Evolutionary conservation across 2,797 vertebrate species (phyloP), one percentile per base, ranked within the genome.

Genomic region (Pseudochromis fuscus): DNA sequence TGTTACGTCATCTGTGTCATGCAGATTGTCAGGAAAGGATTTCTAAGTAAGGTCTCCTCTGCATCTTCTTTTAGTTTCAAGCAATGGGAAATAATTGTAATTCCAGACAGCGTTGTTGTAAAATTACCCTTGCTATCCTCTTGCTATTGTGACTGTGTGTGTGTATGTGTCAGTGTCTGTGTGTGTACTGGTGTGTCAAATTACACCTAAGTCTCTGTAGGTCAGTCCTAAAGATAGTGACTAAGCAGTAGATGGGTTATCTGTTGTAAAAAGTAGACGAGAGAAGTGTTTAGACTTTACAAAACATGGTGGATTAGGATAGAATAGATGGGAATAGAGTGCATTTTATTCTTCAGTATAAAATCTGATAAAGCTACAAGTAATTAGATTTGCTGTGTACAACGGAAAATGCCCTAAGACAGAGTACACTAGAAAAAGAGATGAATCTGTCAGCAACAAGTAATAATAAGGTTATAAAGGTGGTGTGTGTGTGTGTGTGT

Each of bases 191-290:
- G 55, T 72, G 86, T 81, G 72, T 90, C 89, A 58, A 62, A 78
- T 90, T 91, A 89, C 89, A 82, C 65, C 9, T 27, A 28, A 30
- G 16, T 83, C 72, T 82, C 80, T 83, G 77, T 61, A 35, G 74
- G 72, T 69, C 75, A 63, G 69, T 79, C 79, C 87, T 90, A 89
- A 91, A 91, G 82, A 91, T 89, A 91, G 86, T 76, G 75, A 51
- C 60, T 68, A 56, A 35, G 53, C 81, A 62, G 49, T 46, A 65
- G 61, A 40, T 58, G 51, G 58, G 60, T 67, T 40, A 23, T 72
- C 50, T 59, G 67, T 72, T 78, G 64, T 53, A 70, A 38, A 19
- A n/a, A 57, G 21, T 5, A 27, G 28, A 7, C 21, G 16, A 2
- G 2, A 10, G 9, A 21, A 46, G 8, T 13, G 6, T 35, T 21